Base-by-base conservation (phyloP, 2,797 vertebrate species). In the Hipposideros larvatus region DNA sequence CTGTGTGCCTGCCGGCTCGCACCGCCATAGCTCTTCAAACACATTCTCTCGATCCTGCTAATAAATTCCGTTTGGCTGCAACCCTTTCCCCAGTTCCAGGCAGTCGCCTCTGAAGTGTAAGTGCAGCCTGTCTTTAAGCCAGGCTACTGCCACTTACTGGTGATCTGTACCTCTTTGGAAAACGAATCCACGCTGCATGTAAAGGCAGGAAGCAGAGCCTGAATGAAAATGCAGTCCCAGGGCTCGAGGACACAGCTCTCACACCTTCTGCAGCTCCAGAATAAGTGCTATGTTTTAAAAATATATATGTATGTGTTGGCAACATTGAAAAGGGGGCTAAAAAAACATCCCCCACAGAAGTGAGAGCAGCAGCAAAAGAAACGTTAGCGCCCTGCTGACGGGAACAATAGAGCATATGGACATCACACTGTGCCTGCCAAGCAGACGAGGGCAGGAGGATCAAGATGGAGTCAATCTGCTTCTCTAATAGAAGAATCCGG, bases 251-350 rank as follows among this genome's bases (percentile, higher is more conserved):
- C 98, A 98, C 97, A 98, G 90, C 96, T 95, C 98, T 98, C 98
- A 97, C 97, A 97, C 97, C 98, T 97, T 98, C 97, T 34, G 9
- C 97, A 93, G 97, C 97, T 98, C 98, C 98, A 98, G 96, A 98
- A 97, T 98, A 98, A 98, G 98, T 98, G 97, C 96, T 98, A 98
- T 98, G 97, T 97, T 98, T 97, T 98, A 98, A 98, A 98, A 97
- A 98, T 98, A 98, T 98, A 98, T 97, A 97, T 97, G 96, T 98
- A 98, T 98, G 97, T 98, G 97, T 98, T 97, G 97, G 97, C 97
- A 98, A 98, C 97, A 98, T 98, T 97, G 97, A 97, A 98, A 96
- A 97, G 97, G 97, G 97, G 97, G 97, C 96, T 97, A 79, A 97
- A 90, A 87, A 96, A 97, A 91, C 97, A 96, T 96, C 97, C 96